Base-by-base conservation (phyloP, 2,797 vertebrate species). In the Sandelia bainsii region DNA sequence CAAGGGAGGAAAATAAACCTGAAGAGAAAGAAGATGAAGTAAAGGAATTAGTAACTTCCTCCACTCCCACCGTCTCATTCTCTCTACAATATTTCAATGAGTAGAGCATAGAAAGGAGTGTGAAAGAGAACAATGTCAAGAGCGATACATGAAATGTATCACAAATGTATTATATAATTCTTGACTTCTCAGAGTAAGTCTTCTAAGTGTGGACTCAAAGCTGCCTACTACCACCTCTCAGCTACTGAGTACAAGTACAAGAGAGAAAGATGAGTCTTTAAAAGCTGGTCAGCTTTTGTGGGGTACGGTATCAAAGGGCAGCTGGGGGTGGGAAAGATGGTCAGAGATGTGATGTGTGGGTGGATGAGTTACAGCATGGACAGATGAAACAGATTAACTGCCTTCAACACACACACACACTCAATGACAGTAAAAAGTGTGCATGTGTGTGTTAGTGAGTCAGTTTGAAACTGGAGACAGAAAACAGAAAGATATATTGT, bases 341-440 rank as follows among this genome's bases (percentile, higher is more conserved):
- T 74, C 82, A n/a, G 73, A 89, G 77, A 87, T 84, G 83, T 64
- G 73, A 59, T 60, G 83, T 50, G 90, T 90, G 82, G 86, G 87
- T 27, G 66, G 81, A 82, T 65, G 32, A 86, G 80, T 82, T 77
- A 72, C 88, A 83, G 87, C 80, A 62, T 70, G 87, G 90, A 91
- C 88, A 89, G 89, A 94, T 90, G 88, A 91, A 91, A 87, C 70
- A 85, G 83, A 92, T 90, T 88, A 88, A 78, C 73, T 57, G 40
- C 64, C 83, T 92, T 89, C 77, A 90, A 88, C 67, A 62, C 49
- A 62, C 49, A 70, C 75, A 81, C 75, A 73, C 83, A 29, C 27
- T 87, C 78, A 87, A 85, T 91, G 75, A 74, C 79, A 63, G 74
- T 34, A 66, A 78, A 80, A 79, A 75, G 77, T 45, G 37, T 72